Base-by-base conservation (phyloP, 2,888 invertebrate genomes). In the Bhutanitis thaidina region DNA sequence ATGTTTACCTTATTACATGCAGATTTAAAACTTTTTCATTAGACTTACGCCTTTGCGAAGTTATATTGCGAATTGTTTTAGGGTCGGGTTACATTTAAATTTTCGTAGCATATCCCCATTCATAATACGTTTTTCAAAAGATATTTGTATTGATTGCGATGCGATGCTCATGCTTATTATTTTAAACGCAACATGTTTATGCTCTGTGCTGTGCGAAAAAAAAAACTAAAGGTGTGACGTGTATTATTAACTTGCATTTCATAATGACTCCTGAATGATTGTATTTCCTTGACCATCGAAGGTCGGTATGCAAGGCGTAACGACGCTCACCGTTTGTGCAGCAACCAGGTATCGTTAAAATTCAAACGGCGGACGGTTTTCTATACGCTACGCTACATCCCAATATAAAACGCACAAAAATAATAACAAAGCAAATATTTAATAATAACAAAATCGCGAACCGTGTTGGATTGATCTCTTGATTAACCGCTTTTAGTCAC, bases 261-360 rank as follows among this genome's bases (percentile, higher is more conserved):
- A 70, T 77, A 74, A 82, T 73, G 70, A 68, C 68, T 62, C 57
- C 65, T 77, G 69, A 76, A 80, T 74, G 74, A 77, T 75, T 81
- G 77, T 80, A 81, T 81, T 86, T 84, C 86, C 85, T 82, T 83
- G 81, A 80, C 77, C 77, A 65, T 69, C 65, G 83, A 83, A 87
- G 83, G 84, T 85, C 81, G 71, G 71, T 74, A 77, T 76, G 75
- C 75, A 66, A 71, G 68, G 72, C 69, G 63, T 67, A 69, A 64
- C 69, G 71, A 77, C 81, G 77, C 81, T 81, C 81, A 78, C 79
- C 68, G 61, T 12, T 34, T 12, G 7, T 59, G 65, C 63, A 12
- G 34, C 67, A 71, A 65, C 65, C 61, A 64, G 67, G 67, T 56
- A 69, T 69, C 67, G 7, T 71, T 69, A 65, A 71, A 71, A 62